Conservation (phyloP, 1,140 invertebrate species). For the Ostrea edulis region DNA sequence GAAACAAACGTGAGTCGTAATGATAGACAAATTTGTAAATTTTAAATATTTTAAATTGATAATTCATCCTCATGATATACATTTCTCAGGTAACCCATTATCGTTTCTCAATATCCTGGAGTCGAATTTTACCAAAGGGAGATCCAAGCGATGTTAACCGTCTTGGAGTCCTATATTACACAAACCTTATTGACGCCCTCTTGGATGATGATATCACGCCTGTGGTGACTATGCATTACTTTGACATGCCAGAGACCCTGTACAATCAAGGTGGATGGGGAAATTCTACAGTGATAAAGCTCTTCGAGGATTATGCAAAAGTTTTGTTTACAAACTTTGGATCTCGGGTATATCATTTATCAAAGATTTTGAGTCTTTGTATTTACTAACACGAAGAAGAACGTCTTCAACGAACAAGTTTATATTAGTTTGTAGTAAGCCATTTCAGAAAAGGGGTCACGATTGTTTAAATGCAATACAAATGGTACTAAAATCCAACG, state of each 20-base stretch:
- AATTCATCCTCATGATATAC: not conserved
- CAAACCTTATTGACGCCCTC: slow-evolving; percentile 70
- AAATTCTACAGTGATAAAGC: slow-evolving; percentile 80
- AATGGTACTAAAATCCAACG: no score
- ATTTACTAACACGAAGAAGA: no score
- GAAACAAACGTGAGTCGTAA: slow-evolving; percentile 76
- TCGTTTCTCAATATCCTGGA: slow-evolving; percentile 75
- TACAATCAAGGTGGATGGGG: slow-evolving; percentile 80
- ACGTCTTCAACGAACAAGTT: no score
- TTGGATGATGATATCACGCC: slow-evolving; percentile 68
- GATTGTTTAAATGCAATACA: no score
- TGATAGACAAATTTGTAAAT: not conserved
- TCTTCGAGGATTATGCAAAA: slow-evolving; percentile 81
- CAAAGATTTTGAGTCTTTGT: not conserved
- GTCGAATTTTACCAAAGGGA: slow-evolving; percentile 70
- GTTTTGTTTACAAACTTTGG: slow-evolving; percentile 78
- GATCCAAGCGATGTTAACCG: slow-evolving; percentile 55
- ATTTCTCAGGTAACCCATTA: slow-evolving; percentile 69
- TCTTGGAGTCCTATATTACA: slow-evolving; percentile 70
- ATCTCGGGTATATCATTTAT: slow-evolving; percentile 62
- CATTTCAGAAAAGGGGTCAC: no score
- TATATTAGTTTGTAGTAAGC: no score
- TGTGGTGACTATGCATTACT: slow-evolving; percentile 82
- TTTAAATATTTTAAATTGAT: not conserved
- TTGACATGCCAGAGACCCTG: slow-evolving; percentile 77